Percentiles rank a stretch among this genome's conserved stretches.
These are phyloP conservation scores for Pan troglodytes DNA, from an alignment of 2,113 vertebrate genomes.

Conservation along the genomic window DNA sequence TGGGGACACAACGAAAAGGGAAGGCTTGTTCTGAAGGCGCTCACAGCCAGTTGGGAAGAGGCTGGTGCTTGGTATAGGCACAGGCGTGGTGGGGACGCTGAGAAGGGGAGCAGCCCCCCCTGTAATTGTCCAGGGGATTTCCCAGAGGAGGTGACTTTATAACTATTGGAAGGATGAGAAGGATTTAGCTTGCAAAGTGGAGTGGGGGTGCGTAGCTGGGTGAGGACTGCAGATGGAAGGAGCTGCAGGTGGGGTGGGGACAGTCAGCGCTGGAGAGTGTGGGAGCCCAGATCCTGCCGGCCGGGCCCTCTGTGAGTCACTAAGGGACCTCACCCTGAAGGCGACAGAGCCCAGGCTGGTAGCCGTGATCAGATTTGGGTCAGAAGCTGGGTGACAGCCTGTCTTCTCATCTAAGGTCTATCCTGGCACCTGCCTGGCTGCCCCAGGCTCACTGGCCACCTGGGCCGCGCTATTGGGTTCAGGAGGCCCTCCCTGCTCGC, in stretches of 20 bases:
- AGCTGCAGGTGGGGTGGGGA: background rate
- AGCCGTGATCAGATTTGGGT: background rate
- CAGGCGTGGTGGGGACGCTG: background rate
- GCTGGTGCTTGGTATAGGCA: background rate
- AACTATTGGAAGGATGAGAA: background rate
- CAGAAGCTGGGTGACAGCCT: background rate
- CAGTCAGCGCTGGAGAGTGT: background rate
- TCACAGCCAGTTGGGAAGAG: background rate
- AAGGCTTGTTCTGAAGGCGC: background rate
- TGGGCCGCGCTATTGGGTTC: background rate
- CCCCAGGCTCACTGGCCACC: background rate
- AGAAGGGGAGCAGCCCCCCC: background rate
- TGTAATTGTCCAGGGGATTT: background rate
- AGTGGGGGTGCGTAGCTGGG: background rate
- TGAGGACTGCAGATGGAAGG: background rate
- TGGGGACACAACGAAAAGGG: background rate
- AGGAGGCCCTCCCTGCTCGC: background rate
- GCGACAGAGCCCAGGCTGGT: background rate
- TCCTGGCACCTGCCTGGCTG: background rate
- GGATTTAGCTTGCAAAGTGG: background rate
- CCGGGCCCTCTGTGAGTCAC: background rate
- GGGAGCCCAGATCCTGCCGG: background rate
- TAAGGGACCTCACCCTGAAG: background rate
- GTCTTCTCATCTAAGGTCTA: background rate
- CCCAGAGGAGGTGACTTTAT: background rate